Percentiles rank a stretch among this genome's conserved stretches.
Evolutionary conservation across 2,888 invertebrate species (phyloP).

Genomic region (Sepioteuthis lessoniana): DNA sequence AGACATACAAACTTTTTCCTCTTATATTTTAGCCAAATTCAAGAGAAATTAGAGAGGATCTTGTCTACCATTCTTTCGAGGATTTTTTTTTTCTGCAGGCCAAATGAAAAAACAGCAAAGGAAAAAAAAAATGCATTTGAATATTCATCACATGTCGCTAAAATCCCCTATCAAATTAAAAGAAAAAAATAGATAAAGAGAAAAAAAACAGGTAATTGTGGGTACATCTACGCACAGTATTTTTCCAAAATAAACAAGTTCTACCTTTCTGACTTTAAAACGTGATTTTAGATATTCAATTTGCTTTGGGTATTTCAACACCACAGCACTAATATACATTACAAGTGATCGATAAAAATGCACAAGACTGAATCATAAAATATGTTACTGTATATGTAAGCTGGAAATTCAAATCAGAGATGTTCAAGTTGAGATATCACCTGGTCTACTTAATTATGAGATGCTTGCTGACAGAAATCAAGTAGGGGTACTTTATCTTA

Average conservation of each 20-base stretch:
- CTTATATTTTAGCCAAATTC: not conserved
- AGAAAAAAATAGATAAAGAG: not conserved
- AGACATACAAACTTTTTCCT: not conserved
- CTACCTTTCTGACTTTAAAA: not conserved
- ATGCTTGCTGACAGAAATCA: not conserved
- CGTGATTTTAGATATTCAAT: too few relatives aligned
- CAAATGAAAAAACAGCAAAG: not conserved
- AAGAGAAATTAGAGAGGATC: not conserved
- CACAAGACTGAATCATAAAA: not conserved
- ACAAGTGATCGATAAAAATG: not conserved
- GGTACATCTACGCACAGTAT: not conserved
- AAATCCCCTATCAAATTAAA: not conserved
- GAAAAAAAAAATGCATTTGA: not conserved
- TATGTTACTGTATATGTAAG: not conserved
- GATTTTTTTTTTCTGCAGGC: not conserved
- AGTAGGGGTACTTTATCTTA: not conserved
- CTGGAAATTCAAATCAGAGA: not conserved
- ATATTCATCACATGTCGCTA: not conserved
- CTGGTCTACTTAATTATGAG: not conserved
- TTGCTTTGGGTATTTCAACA: not conserved
- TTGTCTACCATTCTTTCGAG: too few relatives aligned
- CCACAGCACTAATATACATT: not conserved
- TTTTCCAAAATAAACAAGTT: not conserved
- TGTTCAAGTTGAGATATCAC: not conserved
- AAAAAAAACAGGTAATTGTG: not conserved